phyloP scores from a whole-genome alignment of 1,140 invertebrate genomes.

The Mizuhopecten yessoensis region DNA sequence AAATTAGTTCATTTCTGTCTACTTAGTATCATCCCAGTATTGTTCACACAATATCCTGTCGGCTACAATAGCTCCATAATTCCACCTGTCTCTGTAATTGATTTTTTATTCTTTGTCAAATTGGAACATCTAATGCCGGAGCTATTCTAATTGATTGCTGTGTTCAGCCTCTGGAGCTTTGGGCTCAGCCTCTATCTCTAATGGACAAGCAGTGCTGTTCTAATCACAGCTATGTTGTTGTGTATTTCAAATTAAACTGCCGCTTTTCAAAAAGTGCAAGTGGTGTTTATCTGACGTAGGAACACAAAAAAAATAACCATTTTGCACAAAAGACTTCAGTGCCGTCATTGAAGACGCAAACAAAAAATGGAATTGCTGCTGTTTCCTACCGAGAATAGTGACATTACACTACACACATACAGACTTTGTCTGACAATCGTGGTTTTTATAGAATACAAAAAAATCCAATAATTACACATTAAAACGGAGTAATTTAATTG shows the following conservation, averaged over 20 bases:
- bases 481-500: background rate
- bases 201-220: background rate
- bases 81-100: slow-evolving; percentile 32
- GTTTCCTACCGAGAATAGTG: slow-evolving; percentile 37
- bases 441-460: slow-evolving; percentile 16
- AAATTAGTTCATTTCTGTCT: slow-evolving; percentile 29
- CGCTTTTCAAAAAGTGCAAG: slow-evolving; percentile 38
- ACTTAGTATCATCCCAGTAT: slow-evolving; percentile 9
- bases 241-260: slow-evolving; percentile 39
- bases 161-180: background rate
- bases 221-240: slow-evolving; percentile 21
- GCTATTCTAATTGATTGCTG: slow-evolving; percentile 12
- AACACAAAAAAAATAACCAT: slow-evolving; percentile 4
- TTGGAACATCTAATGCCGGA: slow-evolving; percentile 32
- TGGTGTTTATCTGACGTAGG: slow-evolving; percentile 16
- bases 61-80: slow-evolving; percentile 31
- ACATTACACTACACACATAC: background rate
- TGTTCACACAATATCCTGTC: slow-evolving; percentile 38
- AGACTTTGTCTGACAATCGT: background rate
- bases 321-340: slow-evolving; percentile 23
- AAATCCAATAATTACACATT: slow-evolving; percentile 8
- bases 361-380: background rate
- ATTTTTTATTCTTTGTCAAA: slow-evolving; percentile 40
- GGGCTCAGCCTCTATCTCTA: background rate
- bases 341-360: background rate